These are phyloP conservation scores for Rhinolophus ferrumequinum DNA, from an alignment of 2,113 vertebrate species.

Conservation along the genomic window DNA sequence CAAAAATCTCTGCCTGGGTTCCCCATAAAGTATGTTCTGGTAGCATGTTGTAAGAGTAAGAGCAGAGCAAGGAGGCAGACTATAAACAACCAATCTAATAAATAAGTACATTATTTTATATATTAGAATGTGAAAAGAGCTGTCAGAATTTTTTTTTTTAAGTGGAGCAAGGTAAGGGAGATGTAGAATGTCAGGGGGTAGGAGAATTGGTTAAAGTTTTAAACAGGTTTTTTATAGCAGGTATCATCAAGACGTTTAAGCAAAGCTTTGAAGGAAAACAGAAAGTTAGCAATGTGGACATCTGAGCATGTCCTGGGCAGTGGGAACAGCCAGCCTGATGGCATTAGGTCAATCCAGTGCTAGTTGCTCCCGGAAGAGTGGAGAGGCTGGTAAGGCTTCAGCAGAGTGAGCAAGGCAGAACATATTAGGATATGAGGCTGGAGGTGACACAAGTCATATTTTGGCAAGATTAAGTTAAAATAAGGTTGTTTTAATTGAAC, in stretches of 20 bases:
- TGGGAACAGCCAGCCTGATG: not conserved
- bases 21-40: not conserved
- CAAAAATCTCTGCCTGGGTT: not conserved
- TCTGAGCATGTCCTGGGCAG: not conserved
- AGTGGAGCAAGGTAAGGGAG: not conserved
- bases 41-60: not conserved
- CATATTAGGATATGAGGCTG: not conserved
- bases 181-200: not conserved
- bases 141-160: not conserved
- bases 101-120: not conserved
- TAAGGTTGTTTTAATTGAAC: not conserved
- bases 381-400: too few relatives aligned
- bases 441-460: not conserved
- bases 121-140: not conserved
- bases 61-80: not conserved
- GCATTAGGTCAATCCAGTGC: not conserved
- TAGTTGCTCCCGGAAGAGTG: accelerated
- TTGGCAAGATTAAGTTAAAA: not conserved
- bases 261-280: not conserved
- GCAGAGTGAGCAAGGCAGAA: not conserved
- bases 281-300: too few relatives aligned
- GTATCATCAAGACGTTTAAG: not conserved
- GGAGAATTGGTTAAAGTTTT: not conserved
- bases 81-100: not conserved
- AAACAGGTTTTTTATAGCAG: not conserved